These are phyloP conservation scores for Tragelaphus imberbis DNA, from an alignment of 2,113 vertebrate species.

Conservation along the genomic window DNA sequence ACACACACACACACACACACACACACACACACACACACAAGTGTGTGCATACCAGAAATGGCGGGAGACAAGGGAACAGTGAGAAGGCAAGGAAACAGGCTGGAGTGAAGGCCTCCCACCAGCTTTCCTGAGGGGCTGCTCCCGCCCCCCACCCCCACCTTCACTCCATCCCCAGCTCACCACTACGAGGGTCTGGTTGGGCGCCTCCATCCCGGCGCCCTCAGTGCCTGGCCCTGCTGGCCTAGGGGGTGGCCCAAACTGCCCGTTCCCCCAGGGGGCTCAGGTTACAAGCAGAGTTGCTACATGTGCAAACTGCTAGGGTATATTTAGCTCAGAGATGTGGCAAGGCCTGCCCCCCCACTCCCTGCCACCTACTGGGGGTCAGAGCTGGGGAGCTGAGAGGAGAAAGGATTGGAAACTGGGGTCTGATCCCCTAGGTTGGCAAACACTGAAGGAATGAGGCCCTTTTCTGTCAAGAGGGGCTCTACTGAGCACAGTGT, in stretches of 20 bases:
- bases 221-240: constrained; percentile 77
- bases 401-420: background rate
- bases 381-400: constrained; percentile 40
- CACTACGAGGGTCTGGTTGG: constrained; percentile 84
- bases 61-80: background rate
- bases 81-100: background rate
- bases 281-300: constrained; percentile 93
- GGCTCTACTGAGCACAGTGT: background rate
- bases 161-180: constrained; percentile 81
- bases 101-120: background rate
- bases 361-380: constrained; percentile 48
- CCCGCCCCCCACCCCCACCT: background rate
- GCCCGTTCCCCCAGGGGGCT: constrained; percentile 83
- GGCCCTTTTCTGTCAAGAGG: background rate
- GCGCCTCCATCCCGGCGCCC: constrained; percentile 86
- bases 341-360: constrained; percentile 74
- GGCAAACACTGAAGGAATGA: background rate
- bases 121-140: background rate
- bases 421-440: background rate
- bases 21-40: no score
- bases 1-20: background rate
- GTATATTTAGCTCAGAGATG: constrained; percentile 94
- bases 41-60: background rate
- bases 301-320: constrained; percentile 92
- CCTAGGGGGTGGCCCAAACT: constrained; percentile 74